A percentile compares a stretch with the other conserved stretches of the same genome.
These are phyloP conservation scores for Gadopsis bispinosus DNA, from an alignment of 2,797 vertebrate genomes.

Conservation along the genomic window DNA sequence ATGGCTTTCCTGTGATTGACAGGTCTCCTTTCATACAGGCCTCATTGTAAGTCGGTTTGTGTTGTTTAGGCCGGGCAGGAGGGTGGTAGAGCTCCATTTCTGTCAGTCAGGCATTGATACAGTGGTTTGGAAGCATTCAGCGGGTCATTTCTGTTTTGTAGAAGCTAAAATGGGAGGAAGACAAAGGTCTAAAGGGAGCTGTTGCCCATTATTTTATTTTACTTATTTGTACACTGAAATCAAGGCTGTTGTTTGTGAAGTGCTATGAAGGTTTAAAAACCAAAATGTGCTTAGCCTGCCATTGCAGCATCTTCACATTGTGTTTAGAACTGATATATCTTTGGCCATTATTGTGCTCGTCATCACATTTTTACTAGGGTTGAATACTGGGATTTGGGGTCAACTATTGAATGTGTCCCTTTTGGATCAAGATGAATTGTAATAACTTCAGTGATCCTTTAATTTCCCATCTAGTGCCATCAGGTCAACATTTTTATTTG, in stretches of 20 bases:
- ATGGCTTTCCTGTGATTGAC: slow-evolving; percentile 73
- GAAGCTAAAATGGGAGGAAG: slow-evolving; percentile 43
- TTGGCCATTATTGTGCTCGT: slow-evolving; percentile 7
- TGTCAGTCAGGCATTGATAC: slow-evolving; percentile 64
- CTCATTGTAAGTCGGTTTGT: slow-evolving; percentile 65
- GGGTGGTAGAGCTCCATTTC: slow-evolving; percentile 61
- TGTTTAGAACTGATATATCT: not conserved
- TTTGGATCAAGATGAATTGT: not conserved
- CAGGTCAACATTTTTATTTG: not conserved
- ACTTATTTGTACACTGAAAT: slow-evolving; percentile 37
- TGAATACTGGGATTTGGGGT: not conserved
- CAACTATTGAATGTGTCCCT: not conserved
- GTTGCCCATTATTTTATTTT: slow-evolving; percentile 37
- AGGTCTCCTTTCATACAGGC: slow-evolving; percentile 63
- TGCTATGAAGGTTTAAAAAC: slow-evolving; percentile 18
- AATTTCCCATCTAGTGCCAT: not conserved
- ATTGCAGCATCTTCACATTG: not conserved
- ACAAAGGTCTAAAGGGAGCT: slow-evolving; percentile 35
- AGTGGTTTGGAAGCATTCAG: slow-evolving; percentile 48
- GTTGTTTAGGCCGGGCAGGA: slow-evolving; percentile 58
- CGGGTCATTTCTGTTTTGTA: slow-evolving; percentile 65
- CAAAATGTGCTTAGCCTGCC: not conserved
- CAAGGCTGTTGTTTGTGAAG: slow-evolving; percentile 30
- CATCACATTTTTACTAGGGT: not conserved
- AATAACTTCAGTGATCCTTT: slow-evolving; percentile 5